Evolutionary conservation across 2,888 invertebrate species (phyloP), one percentile per base, ranked within the genome.

Genomic region (Stenodema calcarata): DNA sequence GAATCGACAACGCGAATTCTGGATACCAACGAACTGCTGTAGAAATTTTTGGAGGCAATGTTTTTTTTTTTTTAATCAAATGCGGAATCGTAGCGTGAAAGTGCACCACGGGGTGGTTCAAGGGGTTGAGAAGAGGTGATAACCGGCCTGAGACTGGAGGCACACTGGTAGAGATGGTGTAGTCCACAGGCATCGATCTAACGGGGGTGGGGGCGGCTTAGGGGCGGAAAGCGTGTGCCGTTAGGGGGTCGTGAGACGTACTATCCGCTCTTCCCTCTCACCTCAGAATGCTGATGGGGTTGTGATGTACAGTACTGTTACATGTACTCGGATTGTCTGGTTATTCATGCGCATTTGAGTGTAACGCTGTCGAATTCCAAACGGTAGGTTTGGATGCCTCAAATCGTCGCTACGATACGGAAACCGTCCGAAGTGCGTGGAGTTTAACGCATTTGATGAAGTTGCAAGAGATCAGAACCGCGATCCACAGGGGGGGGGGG

Each of bases 101-200:
- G 23, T 18, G 78, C 3, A 78, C 16, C 44, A 27, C 78, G n/a
- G 3, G 75, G 16, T 42, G 44, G 9, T 44, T 1, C 23, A 42
- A 44, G 44, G 23, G n/a, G 78, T 0, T 44, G 75, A n/a, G 41
- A n/a, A 18, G 76, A 30, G 44, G 4, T 7, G 2, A 47, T n/a
- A 69, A 82, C 82, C 82, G 82, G 62, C 82, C 69, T 41, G 62
- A 30, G 42, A 82, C 82, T 82, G 82, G 70, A 82, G 82, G 82
- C 82, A 82, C 30, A 82, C 82, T 82, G 82, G 42, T 35, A 18
- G 81, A 18, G 81, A 12, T 41, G 62, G 62, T 62, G 62, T 62
- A 62, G 62, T 62, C 42, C 41, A 27, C 28, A 30, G 82, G 41
- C 82, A 82, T 82, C 82, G 82, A 82, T 82, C 82, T 82, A 11